phyloP scores from a whole-genome alignment of 92 coral and sea anemone genomes.

The Palythoa grandiflora region DNA sequence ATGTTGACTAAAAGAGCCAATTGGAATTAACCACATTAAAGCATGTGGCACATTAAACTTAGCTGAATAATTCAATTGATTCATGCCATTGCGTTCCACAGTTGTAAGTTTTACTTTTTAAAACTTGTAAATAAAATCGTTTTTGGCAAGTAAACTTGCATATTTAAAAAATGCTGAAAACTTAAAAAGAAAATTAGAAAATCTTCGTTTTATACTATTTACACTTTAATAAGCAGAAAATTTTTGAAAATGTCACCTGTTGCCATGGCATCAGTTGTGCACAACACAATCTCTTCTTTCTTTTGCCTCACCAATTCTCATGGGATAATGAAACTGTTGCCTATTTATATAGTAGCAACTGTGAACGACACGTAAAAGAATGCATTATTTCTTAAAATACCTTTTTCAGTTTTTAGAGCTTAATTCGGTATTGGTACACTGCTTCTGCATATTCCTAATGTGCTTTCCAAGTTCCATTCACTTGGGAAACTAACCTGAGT shows the following conservation, averaged over 20 bases:
- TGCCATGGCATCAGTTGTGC: slow-evolving; percentile 8
- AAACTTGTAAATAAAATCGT: no score
- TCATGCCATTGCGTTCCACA: no score
- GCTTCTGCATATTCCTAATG: background rate
- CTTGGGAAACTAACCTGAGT: background rate
- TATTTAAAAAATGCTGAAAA: background rate
- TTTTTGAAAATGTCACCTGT: slow-evolving; percentile 5
- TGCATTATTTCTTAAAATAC: no score
- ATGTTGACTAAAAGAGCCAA: no score
- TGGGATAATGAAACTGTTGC: background rate
- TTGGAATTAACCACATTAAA: no score
- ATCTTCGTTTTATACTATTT: background rate
- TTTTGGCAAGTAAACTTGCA: no score
- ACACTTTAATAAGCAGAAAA: slow-evolving; percentile 20
- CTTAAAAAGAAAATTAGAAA: background rate
- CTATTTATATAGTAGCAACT: no score
- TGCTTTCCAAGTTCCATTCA: background rate
- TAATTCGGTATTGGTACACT: slow-evolving; percentile 1
- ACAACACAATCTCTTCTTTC: background rate
- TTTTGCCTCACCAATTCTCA: background rate
- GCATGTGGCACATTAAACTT: no score
- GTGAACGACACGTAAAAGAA: no score
- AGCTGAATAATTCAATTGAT: no score
- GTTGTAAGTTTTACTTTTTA: no score
- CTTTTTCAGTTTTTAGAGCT: background rate